A percentile compares a stretch with the other conserved stretches of the same genome.
Evolutionary conservation across 2,888 invertebrate genomes (phyloP).

Genomic region (Anoplius nigerrimus): DNA sequence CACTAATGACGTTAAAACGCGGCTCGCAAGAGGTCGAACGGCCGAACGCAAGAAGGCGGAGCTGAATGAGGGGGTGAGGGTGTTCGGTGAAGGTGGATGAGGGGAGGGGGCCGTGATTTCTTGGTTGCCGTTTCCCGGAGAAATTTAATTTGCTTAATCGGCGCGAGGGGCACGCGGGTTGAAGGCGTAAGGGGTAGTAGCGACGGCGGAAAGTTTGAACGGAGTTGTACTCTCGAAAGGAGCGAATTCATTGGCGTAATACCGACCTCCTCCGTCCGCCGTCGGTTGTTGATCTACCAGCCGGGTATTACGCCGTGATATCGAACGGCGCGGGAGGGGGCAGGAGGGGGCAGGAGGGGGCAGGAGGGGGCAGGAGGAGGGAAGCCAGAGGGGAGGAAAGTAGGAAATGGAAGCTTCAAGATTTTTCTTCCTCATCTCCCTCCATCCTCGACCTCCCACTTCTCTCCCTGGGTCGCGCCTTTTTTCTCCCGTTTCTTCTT

Average conservation of each 20-base stretch:
- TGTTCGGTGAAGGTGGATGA: background rate
- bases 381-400: background rate
- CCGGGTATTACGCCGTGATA: slow-evolving; percentile 30
- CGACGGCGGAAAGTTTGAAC: slow-evolving; percentile 58
- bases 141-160: slow-evolving; percentile 73
- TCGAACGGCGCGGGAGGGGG: slow-evolving; percentile 13
- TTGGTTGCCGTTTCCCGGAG: slow-evolving; percentile 61
- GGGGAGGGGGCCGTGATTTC: slow-evolving; percentile 61
- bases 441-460: background rate
- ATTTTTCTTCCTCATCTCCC: slow-evolving; percentile 12
- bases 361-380: background rate
- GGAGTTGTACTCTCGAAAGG: slow-evolving; percentile 60
- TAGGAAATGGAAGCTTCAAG: slow-evolving; percentile 16
- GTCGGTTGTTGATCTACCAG: slow-evolving; percentile 45
- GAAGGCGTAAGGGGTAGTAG: background rate
- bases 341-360: no score
- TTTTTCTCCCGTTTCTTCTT: background rate
- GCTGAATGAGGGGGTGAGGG: background rate
- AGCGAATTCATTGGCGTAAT: slow-evolving; percentile 68
- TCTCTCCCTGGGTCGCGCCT: background rate
- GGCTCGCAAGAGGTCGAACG: slow-evolving; percentile 24
- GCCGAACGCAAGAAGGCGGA: background rate
- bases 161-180: slow-evolving; percentile 42
- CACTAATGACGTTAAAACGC: slow-evolving; percentile 62
- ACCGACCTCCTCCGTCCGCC: slow-evolving; percentile 31